Conservation (phyloP, 2,113 vertebrate genomes). For the Protobothrops mucrosquamatus region DNA sequence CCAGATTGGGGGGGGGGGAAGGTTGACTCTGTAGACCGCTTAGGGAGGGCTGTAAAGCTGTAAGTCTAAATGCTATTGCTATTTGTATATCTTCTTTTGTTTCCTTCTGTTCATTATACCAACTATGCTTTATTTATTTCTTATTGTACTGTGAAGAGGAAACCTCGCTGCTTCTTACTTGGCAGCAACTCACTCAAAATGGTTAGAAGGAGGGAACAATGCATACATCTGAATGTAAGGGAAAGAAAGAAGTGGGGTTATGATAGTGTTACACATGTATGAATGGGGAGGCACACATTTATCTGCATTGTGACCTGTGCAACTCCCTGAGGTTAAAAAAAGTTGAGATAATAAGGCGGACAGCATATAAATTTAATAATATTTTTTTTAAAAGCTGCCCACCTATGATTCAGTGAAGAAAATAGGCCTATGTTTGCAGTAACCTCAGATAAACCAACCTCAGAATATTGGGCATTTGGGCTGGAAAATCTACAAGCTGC, state of each 20-base stretch:
- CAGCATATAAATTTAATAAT: not conserved
- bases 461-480: not conserved
- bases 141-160: not conserved
- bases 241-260: not conserved
- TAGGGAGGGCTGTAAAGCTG: too few species aligned
- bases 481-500: not conserved
- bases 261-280: not conserved
- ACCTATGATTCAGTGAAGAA: not conserved
- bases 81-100: not conserved
- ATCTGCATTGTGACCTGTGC: not conserved
- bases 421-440: not conserved
- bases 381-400: not conserved
- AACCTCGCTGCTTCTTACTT: not conserved
- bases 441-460: not conserved
- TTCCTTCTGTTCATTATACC: not conserved
- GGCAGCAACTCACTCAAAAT: not conserved
- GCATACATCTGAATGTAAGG: not conserved
- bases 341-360: not conserved
- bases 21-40: too few species aligned
- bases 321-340: not conserved
- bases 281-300: not conserved
- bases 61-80: too few species aligned
- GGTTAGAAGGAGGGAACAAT: not conserved
- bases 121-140: not conserved
- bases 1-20: too few species aligned